A percentile compares a stretch with the other conserved stretches of the same genome.
These are phyloP conservation scores for Dicyrtoma fusca DNA, from an alignment of 2,888 invertebrate species.

Conservation along the genomic window DNA sequence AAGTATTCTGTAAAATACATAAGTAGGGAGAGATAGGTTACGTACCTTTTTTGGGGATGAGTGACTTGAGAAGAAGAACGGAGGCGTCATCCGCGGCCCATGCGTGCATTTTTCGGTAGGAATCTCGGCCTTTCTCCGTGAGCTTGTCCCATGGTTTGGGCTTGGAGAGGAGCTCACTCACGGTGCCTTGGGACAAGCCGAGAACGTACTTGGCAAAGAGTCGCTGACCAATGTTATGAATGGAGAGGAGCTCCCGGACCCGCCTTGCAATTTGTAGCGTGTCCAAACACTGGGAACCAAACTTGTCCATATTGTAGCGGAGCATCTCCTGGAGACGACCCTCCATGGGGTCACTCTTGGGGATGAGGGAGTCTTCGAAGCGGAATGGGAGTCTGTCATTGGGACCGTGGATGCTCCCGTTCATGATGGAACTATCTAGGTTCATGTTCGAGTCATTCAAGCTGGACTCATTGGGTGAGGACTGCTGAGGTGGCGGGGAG, in stretches of 20 bases:
- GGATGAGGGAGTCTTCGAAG: conserved; percentile 85
- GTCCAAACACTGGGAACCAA: conserved; percentile 89
- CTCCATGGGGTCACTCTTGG: conserved; percentile 92
- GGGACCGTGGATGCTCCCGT: conserved; percentile 50
- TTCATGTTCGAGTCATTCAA: conserved; percentile 45
- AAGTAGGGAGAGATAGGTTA: conserved; percentile 47
- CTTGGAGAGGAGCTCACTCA: conserved; percentile 95
- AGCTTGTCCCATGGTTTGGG: conserved; percentile 99
- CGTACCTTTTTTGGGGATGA: conserved; percentile 97
- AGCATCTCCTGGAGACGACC: conserved; percentile 90
- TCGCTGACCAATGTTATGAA: conserved; percentile 98
- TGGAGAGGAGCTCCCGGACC: conserved; percentile 89
- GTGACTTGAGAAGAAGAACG: conserved; percentile 93
- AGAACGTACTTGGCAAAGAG: conserved; percentile 98
- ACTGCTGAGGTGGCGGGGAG: conserved; percentile 53
- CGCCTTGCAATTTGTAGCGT: conserved; percentile 92
- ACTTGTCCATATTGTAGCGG: conserved; percentile 93
- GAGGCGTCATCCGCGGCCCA: conserved; percentile 99
- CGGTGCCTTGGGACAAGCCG: conserved; percentile 95
- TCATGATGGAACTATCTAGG: conserved; percentile 46
- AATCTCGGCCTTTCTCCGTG: conserved; percentile 98
- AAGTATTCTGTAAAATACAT: not conserved
- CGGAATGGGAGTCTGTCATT: conserved; percentile 70
- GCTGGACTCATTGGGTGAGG: conserved; percentile 49
- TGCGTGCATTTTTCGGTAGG: conserved; percentile 99